Base-by-base conservation (phyloP, 2,888 invertebrate genomes). In the Scaptomyza reducta region DNA sequence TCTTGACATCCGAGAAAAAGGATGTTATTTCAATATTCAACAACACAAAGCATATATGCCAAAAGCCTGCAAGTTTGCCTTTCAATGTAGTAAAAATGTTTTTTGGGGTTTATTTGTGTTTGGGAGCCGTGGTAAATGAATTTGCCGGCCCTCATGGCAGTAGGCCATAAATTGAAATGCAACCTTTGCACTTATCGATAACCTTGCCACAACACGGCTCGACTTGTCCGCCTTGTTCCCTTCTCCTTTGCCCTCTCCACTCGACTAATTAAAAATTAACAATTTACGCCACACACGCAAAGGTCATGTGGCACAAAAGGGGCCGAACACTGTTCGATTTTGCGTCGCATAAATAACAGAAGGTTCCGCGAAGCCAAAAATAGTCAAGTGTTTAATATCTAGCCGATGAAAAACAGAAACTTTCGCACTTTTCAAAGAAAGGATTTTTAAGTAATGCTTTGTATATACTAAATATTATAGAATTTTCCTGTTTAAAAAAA, bases 231-330 rank as follows among this genome's bases (percentile, higher is more conserved):
- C 64, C 55, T 31, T 11, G 3, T 42, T 60, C 50, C 35, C 6
- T 35, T 3, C 38, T 38, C 35, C 7, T n/a, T 3, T n/a, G n/a
- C n/a, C n/a, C n/a, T n/a, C n/a, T n/a, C 22, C 22, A 22, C 4
- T 10, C 31, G 56, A 70, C 87, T 88, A 88, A 84, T 88, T 84
- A 88, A 88, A 88, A 87, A 84, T 84, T 87, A 87, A 84, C 82
- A 81, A 79, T 79, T 74, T 74, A 41, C 61, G 68, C 40, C 65
- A 51, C 61, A 68, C 85, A 86, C 89, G 85, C 85, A 89, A 86
- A 86, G 89, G 85, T 89, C 88, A 85, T 50, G 53, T 50, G 53
- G 38, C 40, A 35, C 62, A 61, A 45, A 61, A 45, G 53, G 31
- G 70, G 40, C 47, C 33, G 4, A 38, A 42, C 64, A 49, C 58